Conservation (phyloP, 2,888 invertebrate genomes). For the Didymodactylos carnosus region DNA sequence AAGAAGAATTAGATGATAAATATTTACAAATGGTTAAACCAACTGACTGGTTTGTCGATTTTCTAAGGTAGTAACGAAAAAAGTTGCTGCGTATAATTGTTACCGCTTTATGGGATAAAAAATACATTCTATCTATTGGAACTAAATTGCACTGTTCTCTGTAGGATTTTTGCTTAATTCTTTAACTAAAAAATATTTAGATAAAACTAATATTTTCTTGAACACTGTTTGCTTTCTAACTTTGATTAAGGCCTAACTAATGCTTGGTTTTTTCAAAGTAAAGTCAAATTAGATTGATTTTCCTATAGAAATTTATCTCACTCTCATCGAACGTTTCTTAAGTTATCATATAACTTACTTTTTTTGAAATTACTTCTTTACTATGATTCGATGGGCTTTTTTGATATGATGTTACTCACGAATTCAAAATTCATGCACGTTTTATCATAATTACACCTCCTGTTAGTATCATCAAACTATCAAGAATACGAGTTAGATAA, state of each 20-base stretch:
- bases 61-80: constrained; percentile 45
- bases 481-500: neutral
- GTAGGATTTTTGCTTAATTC: too few species aligned
- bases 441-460: neutral
- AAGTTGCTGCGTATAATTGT: neutral
- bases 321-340: too few species aligned
- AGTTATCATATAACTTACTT: neutral
- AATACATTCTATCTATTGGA: neutral
- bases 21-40: constrained; percentile 46
- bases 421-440: neutral
- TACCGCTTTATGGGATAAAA: neutral
- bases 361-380: neutral
- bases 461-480: too few species aligned
- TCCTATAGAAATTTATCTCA: too few species aligned
- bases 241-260: too few species aligned
- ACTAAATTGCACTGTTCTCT: too few species aligned
- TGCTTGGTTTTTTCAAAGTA: too few species aligned
- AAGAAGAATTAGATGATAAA: constrained; percentile 43
- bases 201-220: too few species aligned
- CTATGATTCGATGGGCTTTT: neutral
- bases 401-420: neutral
- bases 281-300: too few species aligned
- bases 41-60: constrained; percentile 67
- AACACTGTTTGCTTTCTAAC: too few species aligned
- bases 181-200: too few species aligned